Evolutionary conservation across 1,140 invertebrate species (phyloP), one percentile per base, ranked within the genome.

Genomic region (Oscheius sp.): DNA sequence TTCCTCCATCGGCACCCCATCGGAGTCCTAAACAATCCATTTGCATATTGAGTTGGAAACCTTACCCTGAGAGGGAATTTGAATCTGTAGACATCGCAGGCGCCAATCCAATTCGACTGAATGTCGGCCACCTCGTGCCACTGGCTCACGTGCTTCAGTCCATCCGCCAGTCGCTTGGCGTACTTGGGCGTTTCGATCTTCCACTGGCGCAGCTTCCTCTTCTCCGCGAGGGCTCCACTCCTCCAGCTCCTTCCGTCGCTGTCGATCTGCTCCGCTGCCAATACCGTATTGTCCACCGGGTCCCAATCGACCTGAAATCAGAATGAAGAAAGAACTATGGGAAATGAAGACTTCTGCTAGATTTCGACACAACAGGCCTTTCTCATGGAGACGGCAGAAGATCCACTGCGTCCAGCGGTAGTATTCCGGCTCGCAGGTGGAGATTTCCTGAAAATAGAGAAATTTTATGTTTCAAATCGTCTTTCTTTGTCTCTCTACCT

Each of bases 241-340:
- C 97, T 88, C 97, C 97, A 99, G 0, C 94, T 96, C 77, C 88
- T 88, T 26, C 94, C 93, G 84, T 92, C 89, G 49, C 90, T 89
- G 87, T 96, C 94, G 31, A 99, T 92, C 89, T 99, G 97, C 85
- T 99, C 97, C 87, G 97, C 91, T 20, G 97, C 97, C 67, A 99
- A 85, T 3, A 99, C 97, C 15, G 97, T 99, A 85, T 93, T 85
- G 87, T 99, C 97, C 1, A 99, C 88, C 0, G 97, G 97, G 89
- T 99, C 97, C 96, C 96, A 99, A 87, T 98, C 68, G 2, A 74
- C 66, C 66, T 68, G 26, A 68, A 4, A 20, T n/a, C 10, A 49
- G 35, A 32, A 63, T 63, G 10, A 36, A 32, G 31, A 32, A 35
- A 32, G 10, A 35, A 63, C 7, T 34, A n/a, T 63, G 35, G 31